Evolutionary conservation across 1,140 invertebrate genomes (phyloP).

Genomic region (Brevipalpus yothersi): DNA sequence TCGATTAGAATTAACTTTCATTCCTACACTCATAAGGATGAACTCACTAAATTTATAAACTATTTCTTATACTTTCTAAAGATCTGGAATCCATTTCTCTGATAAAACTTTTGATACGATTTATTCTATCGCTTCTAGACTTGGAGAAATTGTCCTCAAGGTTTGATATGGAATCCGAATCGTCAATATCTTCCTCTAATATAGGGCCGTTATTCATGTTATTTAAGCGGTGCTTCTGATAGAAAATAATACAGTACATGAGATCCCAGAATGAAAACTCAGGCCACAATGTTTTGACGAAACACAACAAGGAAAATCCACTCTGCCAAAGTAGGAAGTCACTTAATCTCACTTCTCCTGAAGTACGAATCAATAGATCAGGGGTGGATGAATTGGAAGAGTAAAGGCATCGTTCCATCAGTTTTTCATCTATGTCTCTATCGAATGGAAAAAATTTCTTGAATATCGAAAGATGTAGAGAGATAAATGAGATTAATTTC

Average conservation of each 20-base stretch:
- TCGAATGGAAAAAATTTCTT: neutral
- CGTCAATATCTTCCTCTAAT: too few species aligned
- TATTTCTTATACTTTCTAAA: too few species aligned
- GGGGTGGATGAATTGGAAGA: conserved; percentile 43
- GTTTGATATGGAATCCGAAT: too few species aligned
- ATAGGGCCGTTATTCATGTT: too few species aligned
- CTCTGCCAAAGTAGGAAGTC: conserved; percentile 93
- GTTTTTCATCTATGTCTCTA: conserved; percentile 46
- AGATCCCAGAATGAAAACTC: conserved; percentile 79
- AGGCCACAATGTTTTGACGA: conserved; percentile 66
- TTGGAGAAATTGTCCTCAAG: too few species aligned
- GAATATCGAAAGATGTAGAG: neutral
- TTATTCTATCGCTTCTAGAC: too few species aligned
- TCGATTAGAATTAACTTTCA: too few species aligned
- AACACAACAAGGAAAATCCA: conserved; percentile 32
- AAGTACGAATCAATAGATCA: conserved; percentile 79
- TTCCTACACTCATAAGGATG: too few species aligned
- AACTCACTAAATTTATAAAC: too few species aligned
- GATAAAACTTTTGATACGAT: too few species aligned
- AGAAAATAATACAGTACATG: conserved; percentile 53
- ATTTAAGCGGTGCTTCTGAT: conserved; percentile 28
- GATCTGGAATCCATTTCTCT: too few species aligned
- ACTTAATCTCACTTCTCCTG: conserved; percentile 77
- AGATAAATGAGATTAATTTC: neutral
- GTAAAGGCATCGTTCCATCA: conserved; percentile 57